These are phyloP conservation scores for Thereva unica DNA, from an alignment of 2,888 invertebrate species.

Conservation along the genomic window DNA sequence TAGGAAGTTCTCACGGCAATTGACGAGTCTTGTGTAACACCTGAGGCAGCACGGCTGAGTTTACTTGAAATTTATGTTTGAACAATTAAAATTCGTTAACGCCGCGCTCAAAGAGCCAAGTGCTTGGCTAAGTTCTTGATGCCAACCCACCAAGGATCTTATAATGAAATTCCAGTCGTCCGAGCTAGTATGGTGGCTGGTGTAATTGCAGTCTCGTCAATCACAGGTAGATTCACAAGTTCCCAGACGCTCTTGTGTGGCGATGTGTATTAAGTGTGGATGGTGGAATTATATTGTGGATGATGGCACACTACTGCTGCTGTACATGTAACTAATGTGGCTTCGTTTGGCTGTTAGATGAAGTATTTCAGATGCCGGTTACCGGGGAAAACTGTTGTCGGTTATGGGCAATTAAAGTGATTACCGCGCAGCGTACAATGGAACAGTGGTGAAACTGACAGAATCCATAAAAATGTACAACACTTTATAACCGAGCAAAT, in stretches of 20 bases:
- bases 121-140: constrained; percentile 13
- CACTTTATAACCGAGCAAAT: constrained; percentile 10
- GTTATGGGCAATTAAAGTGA: constrained; percentile 32
- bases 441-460: constrained; percentile 12
- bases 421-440: constrained; percentile 23
- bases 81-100: constrained; percentile 32
- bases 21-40: constrained; percentile 27
- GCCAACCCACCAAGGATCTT: constrained; percentile 12
- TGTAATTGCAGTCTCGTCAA: constrained; percentile 10
- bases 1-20: constrained; percentile 32
- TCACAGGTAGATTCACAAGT: no score
- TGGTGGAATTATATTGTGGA: background rate
- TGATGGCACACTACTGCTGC: background rate
- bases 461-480: constrained; percentile 14
- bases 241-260: no score
- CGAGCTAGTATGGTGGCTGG: constrained; percentile 1
- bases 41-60: constrained; percentile 6
- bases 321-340: background rate
- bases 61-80: constrained; percentile 23
- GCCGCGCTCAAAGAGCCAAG: background rate
- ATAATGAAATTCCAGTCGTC: constrained; percentile 10
- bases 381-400: constrained; percentile 11
- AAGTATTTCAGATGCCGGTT: background rate
- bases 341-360: constrained; percentile 2
- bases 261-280: no score